phyloP scores from a whole-genome alignment of 2,888 invertebrate species.

The Sclerodermus sp. region DNA sequence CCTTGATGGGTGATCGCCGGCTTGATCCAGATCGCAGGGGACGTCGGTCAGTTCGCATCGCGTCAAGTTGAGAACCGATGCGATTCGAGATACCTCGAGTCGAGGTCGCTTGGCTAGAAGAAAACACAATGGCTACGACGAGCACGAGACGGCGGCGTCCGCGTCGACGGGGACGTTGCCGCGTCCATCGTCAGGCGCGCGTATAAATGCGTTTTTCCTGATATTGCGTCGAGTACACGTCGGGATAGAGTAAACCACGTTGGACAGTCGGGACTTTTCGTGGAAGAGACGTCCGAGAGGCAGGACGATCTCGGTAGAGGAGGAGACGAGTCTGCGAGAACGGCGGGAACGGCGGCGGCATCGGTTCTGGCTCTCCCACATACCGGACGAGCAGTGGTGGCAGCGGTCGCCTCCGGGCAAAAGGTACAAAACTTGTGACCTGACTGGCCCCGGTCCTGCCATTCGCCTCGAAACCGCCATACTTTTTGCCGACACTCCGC shows the following conservation, averaged over 20 bases:
- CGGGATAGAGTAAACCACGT: no score
- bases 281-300: no score
- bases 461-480: conserved; percentile 42
- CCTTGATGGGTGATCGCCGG: no score
- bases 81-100: conserved; percentile 33
- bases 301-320: no score
- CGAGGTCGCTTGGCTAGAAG: conserved; percentile 29
- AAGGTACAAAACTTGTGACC: conserved; percentile 47
- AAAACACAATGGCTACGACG: conserved; percentile 38
- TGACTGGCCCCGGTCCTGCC: conserved; percentile 36
- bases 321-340: conserved; percentile 19
- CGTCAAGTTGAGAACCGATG: conserved; percentile 35
- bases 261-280: conserved; percentile 10
- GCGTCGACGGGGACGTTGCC: no score
- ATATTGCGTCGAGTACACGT: no score
- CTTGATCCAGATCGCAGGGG: no score
- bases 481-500: conserved; percentile 47
- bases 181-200: no score
- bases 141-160: conserved; percentile 10
- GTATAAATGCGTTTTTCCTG: no score
- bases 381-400: conserved; percentile 24
- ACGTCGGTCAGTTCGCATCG: no score
- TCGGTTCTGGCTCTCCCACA: conserved; percentile 24
- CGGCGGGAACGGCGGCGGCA: conserved; percentile 42
- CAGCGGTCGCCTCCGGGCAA: conserved; percentile 25